These are phyloP conservation scores for Luffia ferchaultella DNA, from an alignment of 2,888 invertebrate genomes.

Conservation along the genomic window DNA sequence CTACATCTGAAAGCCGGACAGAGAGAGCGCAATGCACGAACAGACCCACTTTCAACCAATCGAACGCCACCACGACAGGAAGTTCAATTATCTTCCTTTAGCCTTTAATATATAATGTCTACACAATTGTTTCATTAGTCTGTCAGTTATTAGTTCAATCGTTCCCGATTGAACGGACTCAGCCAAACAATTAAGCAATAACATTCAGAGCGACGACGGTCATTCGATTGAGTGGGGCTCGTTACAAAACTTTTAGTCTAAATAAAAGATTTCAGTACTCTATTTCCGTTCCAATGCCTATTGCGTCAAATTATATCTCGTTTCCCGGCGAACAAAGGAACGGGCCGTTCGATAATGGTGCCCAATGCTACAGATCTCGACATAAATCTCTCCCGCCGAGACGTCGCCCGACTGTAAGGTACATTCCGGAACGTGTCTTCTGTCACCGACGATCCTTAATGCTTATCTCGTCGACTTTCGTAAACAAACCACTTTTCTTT, in stretches of 20 bases:
- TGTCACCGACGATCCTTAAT: conserved; percentile 39
- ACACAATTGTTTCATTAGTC: conserved; percentile 63
- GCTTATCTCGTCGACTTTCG: conserved; percentile 43
- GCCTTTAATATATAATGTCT: conserved; percentile 56
- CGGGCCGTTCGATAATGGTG: conserved; percentile 41
- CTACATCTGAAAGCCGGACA: conserved; percentile 28
- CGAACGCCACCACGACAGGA: conserved; percentile 43
- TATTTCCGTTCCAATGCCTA: neutral
- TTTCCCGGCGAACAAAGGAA: conserved; percentile 39
- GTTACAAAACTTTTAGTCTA: too few species aligned
- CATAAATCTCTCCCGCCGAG: conserved; percentile 51
- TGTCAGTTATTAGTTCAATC: conserved; percentile 51
- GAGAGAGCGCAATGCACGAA: conserved; percentile 42
- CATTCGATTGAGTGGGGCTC: neutral
- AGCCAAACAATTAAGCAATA: conserved; percentile 34
- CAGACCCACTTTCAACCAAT: conserved; percentile 43
- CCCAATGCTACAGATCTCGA: conserved; percentile 45
- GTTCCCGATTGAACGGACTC: conserved; percentile 44
- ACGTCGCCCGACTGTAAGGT: conserved; percentile 38
- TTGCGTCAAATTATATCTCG: neutral
- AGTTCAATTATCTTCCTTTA: conserved; percentile 63
- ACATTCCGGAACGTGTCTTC: conserved; percentile 28
- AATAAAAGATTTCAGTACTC: neutral
- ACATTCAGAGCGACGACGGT: neutral
- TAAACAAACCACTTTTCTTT: conserved; percentile 58